Evolutionary conservation across 2,888 invertebrate genomes (phyloP), one percentile per base, ranked within the genome.

Genomic region (Amiota minor): DNA sequence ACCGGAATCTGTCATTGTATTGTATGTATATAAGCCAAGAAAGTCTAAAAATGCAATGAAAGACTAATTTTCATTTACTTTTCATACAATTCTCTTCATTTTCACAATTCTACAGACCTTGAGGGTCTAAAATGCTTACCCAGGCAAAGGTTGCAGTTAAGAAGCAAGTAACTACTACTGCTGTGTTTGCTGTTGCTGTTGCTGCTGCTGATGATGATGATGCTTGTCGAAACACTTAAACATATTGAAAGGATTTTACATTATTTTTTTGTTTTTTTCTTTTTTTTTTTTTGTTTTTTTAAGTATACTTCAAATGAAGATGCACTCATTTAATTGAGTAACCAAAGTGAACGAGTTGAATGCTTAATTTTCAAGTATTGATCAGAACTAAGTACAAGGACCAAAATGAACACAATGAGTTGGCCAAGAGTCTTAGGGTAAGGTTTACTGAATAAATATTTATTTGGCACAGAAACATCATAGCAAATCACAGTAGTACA

Each of bases 321-420:
- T 77, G 80, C 84, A 82, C 80, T 84, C 70, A 74, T 72, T 77
- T 77, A 77, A 80, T 81, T 84, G 75, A 79, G 72, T 77, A 79
- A 67, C 74, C 77, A 79, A 79, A 79, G 79, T 79, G 79, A 79
- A 79, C 75, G 75, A 75, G 77, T 61, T 77, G 76, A 75, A 77
- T 77, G 70, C 73, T 75, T 77, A 76, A 79, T 76, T 79, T 75
- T 71, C 72, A 76, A 73, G 74, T 76, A 72, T 75, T 78, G 70
- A 64, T 61, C 69, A 73, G 50, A 35, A 45, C 20, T 49, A 16
- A 67, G 49, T 67, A 9, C 59, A 59, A 8, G 11, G 18, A 16
- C 11, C 1, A 59, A 16, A 20, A 16, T 16, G 59, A 10, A 16
- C 18, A 59, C 20, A 20, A 59, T 18, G n/a, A 12, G 62, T 59